Base-by-base conservation (phyloP, 2,797 vertebrate species). In the Nannoperca australis region DNA sequence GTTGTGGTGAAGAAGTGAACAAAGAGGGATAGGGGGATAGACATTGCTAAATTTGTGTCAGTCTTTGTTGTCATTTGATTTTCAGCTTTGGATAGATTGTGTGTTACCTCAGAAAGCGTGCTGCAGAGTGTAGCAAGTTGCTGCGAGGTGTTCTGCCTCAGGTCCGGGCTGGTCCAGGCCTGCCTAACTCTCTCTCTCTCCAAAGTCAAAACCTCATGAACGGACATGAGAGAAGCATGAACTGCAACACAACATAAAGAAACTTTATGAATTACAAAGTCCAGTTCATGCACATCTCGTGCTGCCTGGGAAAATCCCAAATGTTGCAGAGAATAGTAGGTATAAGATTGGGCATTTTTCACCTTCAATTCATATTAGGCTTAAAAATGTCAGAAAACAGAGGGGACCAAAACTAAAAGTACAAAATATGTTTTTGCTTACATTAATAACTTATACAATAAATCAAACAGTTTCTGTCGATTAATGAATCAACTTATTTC, bases 141-240 rank as follows among this genome's bases (percentile, higher is more conserved):
- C 11, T 94, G 83, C 0, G 94, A 92, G 2, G 81, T 89, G 83
- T 4, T 91, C 61, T 87, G 92, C 8, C 17, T 90, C n/a, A 89
- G 83, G 32, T 96, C 94, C 0, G 92, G 93, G 18, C 94, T 91
- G 1, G 93, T 92, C 71, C 93, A 94, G 70, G 94, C 94, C 83
- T 96, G 96, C 66, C 93, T 88, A 45, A 98, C 93, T 8, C 94
- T 84, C 22, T 97, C 95, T 10, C 95, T 88, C 91, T 98, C 97
- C 8, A 91, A 11, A 1, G 84, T 86, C 86, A 99, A 87, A 4
- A 88, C 94, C 64, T 97, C 96, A 70, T 98, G 95, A 9, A 97
- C 84, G 34, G 93, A 95, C 71, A 95, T 96, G 70, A 98, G 95
- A 89, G 94, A 88, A 0, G 73, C 1, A 20, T 95, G 91, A 32